A percentile compares a stretch with the other conserved stretches of the same genome.
Conservation (phyloP, 2,113 vertebrate species). For the Apus apus region DNA sequence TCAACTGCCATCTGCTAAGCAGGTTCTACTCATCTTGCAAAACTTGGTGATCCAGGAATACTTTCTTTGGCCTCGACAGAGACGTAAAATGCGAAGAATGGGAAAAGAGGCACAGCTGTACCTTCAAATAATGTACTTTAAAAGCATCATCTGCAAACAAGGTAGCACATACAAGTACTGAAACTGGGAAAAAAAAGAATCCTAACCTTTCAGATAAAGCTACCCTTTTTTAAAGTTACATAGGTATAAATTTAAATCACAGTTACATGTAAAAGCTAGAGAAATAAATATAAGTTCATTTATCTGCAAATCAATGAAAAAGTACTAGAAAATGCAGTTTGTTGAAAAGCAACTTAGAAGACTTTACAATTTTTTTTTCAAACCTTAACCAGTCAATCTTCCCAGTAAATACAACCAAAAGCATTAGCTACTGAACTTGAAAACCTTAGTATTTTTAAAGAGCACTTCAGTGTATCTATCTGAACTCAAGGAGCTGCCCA, state of each 20-base stretch:
- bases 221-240: background rate
- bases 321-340: background rate
- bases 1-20: background rate
- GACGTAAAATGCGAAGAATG: background rate
- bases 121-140: background rate
- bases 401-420: background rate
- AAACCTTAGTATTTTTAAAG: background rate
- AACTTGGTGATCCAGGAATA: background rate
- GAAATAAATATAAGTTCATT: background rate
- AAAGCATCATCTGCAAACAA: background rate
- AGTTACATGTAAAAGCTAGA: background rate
- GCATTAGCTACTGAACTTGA: background rate
- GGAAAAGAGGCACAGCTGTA: background rate
- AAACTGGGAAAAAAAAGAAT: background rate
- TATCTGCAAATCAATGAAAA: background rate
- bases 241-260: background rate
- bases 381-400: background rate
- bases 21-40: background rate
- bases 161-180: background rate
- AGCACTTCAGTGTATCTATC: background rate
- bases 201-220: background rate
- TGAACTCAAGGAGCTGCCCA: background rate
- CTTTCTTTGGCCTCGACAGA: background rate
- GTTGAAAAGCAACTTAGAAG: background rate
- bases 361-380: background rate